phyloP scores from a whole-genome alignment of 2,113 vertebrate genomes.

The Monopterus albus region DNA sequence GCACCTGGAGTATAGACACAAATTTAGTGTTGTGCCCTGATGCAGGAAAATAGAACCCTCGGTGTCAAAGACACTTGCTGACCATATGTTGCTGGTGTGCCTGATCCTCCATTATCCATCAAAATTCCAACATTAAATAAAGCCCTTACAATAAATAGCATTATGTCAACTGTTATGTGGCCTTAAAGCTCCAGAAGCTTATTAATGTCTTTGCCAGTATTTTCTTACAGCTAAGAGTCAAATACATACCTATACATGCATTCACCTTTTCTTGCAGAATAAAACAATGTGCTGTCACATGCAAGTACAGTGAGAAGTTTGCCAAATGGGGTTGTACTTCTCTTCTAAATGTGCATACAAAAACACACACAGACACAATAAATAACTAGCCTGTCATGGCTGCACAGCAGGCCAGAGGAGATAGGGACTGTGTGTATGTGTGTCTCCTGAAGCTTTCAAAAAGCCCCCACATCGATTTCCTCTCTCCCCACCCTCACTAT shows the following conservation, averaged over 20 bases:
- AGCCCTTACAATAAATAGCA: constrained; percentile 18
- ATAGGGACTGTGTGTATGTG: constrained; percentile 18
- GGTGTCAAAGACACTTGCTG: constrained; percentile 36
- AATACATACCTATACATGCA: neutral
- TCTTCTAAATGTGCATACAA: constrained; percentile 28
- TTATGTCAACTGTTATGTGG: constrained; percentile 19
- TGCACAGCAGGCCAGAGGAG: constrained; percentile 50
- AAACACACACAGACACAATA: constrained; percentile 45
- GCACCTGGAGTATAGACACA: too few species aligned
- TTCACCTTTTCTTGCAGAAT: neutral
- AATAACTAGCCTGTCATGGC: constrained; percentile 47
- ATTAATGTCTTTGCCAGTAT: constrained; percentile 6
- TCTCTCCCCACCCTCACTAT: constrained; percentile 63
- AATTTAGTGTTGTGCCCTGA: too few species aligned
- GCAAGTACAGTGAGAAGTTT: constrained; percentile 29
- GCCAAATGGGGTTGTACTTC: constrained; percentile 24
- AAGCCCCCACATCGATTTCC: constrained; percentile 71
- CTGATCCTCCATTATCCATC: constrained; percentile 28
- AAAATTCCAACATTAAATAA: constrained; percentile 43
- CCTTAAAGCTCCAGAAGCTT: constrained; percentile 26
- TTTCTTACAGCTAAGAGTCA: neutral
- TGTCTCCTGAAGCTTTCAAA: constrained; percentile 50
- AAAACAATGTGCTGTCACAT: constrained; percentile 27
- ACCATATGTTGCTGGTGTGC: constrained; percentile 35
- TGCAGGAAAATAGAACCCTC: too few species aligned